Conservation (phyloP, 37 sponge, comb jelly and placozoan genomes). For the Agelas oroides region DNA sequence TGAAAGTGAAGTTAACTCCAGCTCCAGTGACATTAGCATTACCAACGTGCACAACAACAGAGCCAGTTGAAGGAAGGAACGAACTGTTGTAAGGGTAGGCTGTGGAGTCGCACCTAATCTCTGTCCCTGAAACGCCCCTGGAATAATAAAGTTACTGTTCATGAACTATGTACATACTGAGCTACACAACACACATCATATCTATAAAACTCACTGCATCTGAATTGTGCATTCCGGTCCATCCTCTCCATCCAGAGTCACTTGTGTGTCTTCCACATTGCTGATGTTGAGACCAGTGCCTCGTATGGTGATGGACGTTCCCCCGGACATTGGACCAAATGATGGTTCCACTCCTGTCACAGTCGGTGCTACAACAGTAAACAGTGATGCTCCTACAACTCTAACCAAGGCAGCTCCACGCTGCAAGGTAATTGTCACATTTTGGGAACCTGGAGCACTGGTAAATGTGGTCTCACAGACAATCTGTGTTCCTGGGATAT, state of each 20-base stretch:
- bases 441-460: too few relatives aligned
- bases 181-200: too few relatives aligned
- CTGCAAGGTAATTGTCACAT: too few relatives aligned
- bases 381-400: background rate
- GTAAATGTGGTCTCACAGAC: slow-evolving; percentile 31
- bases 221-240: slow-evolving; percentile 3
- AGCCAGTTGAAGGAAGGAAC: too few relatives aligned
- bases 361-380: background rate
- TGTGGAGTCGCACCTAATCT: too few relatives aligned
- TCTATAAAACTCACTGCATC: too few relatives aligned
- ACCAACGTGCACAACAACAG: slow-evolving; percentile 10
- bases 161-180: too few relatives aligned
- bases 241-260: slow-evolving; percentile 35
- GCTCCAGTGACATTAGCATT: background rate
- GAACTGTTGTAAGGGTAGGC: too few relatives aligned
- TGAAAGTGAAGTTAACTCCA: slow-evolving; percentile 36
- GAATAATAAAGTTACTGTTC: too few relatives aligned
- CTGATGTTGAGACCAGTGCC: slow-evolving; percentile 64
- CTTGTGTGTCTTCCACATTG: slow-evolving; percentile 19
- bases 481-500: slow-evolving; percentile 36
- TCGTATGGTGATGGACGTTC: slow-evolving; percentile 59
- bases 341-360: slow-evolving; percentile 15
- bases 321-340: slow-evolving; percentile 76
- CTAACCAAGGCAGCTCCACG: too few relatives aligned
- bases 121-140: too few relatives aligned